Base-by-base conservation (phyloP, 2,888 invertebrate species). In the Pocota personata region DNA sequence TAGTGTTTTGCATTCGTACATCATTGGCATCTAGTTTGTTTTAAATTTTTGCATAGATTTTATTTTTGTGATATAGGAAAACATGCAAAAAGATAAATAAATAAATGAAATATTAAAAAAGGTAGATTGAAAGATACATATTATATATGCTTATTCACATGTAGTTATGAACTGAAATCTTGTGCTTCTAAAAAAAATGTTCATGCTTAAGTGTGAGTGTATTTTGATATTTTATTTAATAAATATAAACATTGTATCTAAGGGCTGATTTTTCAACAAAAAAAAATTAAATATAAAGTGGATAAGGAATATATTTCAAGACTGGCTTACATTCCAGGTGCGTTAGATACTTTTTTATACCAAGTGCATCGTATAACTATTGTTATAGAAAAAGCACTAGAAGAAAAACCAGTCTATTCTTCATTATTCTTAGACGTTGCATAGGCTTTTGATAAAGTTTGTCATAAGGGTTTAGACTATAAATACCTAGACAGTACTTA, bases 11-110 rank as follows among this genome's bases (percentile, higher is more conserved):
- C 86, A 88, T 52, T 52, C 71, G 66, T 10, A 84, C 88, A 55
- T 88, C 89, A 87, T 87, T 89, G 79, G 88, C 90, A 86, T 90
- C 90, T 90, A 83, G 2, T 72, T n/a, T 50, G 40, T 43, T 69
- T 69, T 14, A 16, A n/a, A 50, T 60, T 64, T 82, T 86, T 86
- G 71, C 71, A 80, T 62, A 80, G n/a, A 43, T 35, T 55, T 21
- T 30, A 10, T 35, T 32, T 58, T 35, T 52, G 30, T 40, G 12
- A 62, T 43, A 67, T 46, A 69, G 58, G 21, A 30, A 52, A 40
- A 79, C 87, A 87, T 87, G 87, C 87, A 87, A 87, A 60, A 55
- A 87, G 60, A 83, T 57, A 87, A 72, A 67, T 40, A 40, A 40
- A 40, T 64, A 69, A 62, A 76, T 40, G 55, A 50, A 58, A 30